Percentiles rank a stretch among this genome's conserved stretches.
Conservation (phyloP, 1,140 invertebrate genomes). For the Pogonomyrmex barbatus region DNA sequence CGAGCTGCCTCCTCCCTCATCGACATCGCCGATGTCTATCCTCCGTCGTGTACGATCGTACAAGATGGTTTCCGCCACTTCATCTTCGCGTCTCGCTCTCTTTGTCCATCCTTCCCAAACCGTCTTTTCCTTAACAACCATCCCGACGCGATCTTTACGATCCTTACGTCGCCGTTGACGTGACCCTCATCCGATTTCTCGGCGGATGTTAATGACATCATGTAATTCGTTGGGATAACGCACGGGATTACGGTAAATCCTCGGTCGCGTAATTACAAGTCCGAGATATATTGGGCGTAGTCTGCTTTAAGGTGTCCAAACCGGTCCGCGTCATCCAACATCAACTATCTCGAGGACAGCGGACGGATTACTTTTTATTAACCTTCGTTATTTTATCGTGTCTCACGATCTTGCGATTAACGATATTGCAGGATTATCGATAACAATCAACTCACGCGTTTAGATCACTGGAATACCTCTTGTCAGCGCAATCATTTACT, state of each 20-base stretch:
- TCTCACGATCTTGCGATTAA: constrained; percentile 1
- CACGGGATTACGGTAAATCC: constrained; percentile 6
- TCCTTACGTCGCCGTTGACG: constrained; percentile 69
- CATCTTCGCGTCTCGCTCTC: constrained; percentile 33
- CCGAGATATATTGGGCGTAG: constrained; percentile 22
- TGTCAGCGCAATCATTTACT: not conserved
- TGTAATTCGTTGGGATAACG: constrained; percentile 26
- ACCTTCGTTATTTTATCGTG: not conserved
- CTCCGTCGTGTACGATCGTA: constrained; percentile 31
- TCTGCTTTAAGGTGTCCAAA: not conserved
- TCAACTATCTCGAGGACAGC: not conserved
- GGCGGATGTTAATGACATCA: constrained; percentile 37
- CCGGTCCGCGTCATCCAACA: not conserved
- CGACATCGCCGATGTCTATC: constrained; percentile 27
- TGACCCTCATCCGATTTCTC: constrained; percentile 9
- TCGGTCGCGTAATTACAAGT: constrained; percentile 28
- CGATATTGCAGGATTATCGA: constrained; percentile 1
- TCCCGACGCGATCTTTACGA: constrained; percentile 34
- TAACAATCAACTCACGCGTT: not conserved
- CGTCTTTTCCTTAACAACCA: constrained; percentile 4
- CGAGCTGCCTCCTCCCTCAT: constrained; percentile 51
- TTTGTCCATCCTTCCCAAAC: not conserved
- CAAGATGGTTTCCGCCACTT: constrained; percentile 56
- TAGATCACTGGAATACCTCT: not conserved
- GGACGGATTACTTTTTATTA: constrained; percentile 13